Percentiles rank a stretch among this genome's conserved stretches.
phyloP scores from a whole-genome alignment of 1,140 invertebrate species.

The Semibalanus balanoides region DNA sequence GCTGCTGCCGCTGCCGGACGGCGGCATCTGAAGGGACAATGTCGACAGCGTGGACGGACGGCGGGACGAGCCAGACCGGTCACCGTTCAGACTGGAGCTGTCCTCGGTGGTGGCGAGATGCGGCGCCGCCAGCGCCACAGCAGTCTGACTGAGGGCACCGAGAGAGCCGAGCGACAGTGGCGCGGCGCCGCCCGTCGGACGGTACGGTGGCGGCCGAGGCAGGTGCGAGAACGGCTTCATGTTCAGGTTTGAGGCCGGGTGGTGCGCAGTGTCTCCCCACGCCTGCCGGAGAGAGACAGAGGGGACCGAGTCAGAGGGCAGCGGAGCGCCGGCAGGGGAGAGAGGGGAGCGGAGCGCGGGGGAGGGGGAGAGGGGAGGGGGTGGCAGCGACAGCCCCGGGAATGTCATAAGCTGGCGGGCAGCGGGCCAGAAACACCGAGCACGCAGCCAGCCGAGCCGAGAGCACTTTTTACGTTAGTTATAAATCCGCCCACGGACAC shows the following conservation, averaged over 20 bases:
- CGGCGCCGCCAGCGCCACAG: not conserved
- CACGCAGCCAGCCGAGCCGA: too few species aligned
- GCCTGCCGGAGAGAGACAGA: not conserved
- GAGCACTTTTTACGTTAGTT: too few species aligned
- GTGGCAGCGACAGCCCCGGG: too few species aligned
- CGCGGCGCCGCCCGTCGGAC: not conserved
- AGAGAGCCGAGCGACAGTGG: not conserved
- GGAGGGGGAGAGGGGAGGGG: too few species aligned
- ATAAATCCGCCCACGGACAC: too few species aligned
- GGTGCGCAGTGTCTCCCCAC: not conserved
- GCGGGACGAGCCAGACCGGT: not conserved
- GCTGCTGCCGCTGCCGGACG: not conserved
- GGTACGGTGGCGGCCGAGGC: conserved; percentile 1
- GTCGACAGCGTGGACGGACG: not conserved
- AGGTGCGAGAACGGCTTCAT: not conserved
- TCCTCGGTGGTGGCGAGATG: not conserved
- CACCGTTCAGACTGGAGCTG: not conserved
- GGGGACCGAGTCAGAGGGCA: too few species aligned
- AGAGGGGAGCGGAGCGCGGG: too few species aligned
- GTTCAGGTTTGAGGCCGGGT: not conserved
- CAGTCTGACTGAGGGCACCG: not conserved
- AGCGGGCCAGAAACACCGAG: too few species aligned
- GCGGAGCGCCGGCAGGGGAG: too few species aligned
- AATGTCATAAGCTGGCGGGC: too few species aligned
- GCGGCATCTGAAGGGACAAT: not conserved